phyloP scores from a whole-genome alignment of 2,113 vertebrate genomes.

The Archilochus colubris region DNA sequence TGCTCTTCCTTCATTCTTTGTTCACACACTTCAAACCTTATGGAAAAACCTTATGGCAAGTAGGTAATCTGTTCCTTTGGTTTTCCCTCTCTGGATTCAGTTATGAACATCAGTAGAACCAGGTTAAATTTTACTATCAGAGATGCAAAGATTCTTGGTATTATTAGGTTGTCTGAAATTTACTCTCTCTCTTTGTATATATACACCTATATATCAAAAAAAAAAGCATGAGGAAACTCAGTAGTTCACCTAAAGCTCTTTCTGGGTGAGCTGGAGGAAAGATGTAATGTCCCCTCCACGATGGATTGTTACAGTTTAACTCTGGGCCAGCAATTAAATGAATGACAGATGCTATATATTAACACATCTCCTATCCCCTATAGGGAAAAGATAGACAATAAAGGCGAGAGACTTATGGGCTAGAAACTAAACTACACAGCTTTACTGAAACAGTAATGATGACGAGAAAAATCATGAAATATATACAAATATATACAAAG shows the following conservation, averaged over 20 bases:
- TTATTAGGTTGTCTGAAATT: neutral
- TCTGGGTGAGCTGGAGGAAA: neutral
- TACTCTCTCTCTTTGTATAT: neutral
- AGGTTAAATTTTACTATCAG: neutral
- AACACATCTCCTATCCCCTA: too few relatives aligned
- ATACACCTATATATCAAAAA: neutral
- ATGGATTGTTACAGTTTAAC: too few relatives aligned
- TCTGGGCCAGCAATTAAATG: too few relatives aligned
- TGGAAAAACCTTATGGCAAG: neutral
- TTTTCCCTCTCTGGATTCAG: neutral
- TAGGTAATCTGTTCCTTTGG: neutral
- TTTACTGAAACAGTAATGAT: too few relatives aligned
- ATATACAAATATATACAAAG: too few relatives aligned
- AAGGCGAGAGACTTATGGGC: too few relatives aligned
- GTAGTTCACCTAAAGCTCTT: neutral
- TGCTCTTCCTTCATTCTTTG: neutral
- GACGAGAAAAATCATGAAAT: too few relatives aligned
- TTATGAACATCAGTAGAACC: neutral
- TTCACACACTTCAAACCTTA: neutral
- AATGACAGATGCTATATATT: too few relatives aligned
- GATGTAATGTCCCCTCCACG: neutral
- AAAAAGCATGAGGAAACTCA: neutral
- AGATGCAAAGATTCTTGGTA: neutral
- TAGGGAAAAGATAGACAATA: too few relatives aligned
- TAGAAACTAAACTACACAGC: too few relatives aligned